phyloP scores from a whole-genome alignment of 2,888 invertebrate genomes.

The Apantesis nais region DNA sequence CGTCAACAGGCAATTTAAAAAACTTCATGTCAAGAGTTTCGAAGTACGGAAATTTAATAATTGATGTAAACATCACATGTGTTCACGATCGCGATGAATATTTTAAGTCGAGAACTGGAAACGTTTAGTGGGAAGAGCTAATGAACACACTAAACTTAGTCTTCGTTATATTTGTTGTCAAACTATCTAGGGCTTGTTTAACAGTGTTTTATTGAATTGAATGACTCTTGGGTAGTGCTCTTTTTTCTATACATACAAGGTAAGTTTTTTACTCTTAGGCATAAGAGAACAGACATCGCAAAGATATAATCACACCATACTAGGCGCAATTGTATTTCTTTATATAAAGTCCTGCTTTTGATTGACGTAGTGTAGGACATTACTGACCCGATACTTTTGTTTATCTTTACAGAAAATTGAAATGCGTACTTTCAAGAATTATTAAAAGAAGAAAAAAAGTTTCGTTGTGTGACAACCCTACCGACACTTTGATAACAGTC shows the following conservation, averaged over 20 bases:
- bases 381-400: too few relatives aligned
- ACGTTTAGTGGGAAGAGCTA: slow-evolving; percentile 16
- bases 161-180: slow-evolving; percentile 3
- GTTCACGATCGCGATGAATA: slow-evolving; percentile 3
- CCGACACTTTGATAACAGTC: slow-evolving; percentile 4
- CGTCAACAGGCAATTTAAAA: neutral
- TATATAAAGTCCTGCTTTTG: neutral
- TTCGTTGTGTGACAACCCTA: slow-evolving; percentile 15
- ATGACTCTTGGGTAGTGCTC: neutral
- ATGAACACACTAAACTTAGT: slow-evolving; percentile 10
- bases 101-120: slow-evolving; percentile 8
- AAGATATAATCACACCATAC: too few relatives aligned
- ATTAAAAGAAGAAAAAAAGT: neutral
- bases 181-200: slow-evolving; percentile 2
- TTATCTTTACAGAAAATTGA: neutral
- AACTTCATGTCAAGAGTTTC: neutral
- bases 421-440: neutral
- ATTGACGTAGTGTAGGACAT: neutral
- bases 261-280: neutral
- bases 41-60: neutral
- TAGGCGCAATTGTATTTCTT: too few relatives aligned
- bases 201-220: slow-evolving; percentile 2
- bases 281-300: neutral
- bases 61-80: slow-evolving; percentile 2
- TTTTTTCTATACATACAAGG: neutral